These are phyloP conservation scores for Spilarctia lutea DNA, from an alignment of 2,888 invertebrate species.

Conservation along the genomic window DNA sequence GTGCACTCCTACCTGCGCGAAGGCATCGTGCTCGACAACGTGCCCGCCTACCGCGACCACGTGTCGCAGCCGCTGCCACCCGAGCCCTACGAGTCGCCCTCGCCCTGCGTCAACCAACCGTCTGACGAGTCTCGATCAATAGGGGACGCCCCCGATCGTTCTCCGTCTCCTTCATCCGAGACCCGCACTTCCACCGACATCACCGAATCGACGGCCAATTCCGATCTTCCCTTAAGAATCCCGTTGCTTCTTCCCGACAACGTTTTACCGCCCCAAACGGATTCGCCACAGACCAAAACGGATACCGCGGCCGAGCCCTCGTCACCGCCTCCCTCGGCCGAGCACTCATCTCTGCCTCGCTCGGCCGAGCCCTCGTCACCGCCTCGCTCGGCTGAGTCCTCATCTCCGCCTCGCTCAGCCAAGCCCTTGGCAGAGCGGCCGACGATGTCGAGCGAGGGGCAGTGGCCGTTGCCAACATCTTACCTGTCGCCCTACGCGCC, in stretches of 20 bases:
- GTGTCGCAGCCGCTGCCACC: constrained; percentile 65
- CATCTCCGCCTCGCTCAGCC: background rate
- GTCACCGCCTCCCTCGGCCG: background rate
- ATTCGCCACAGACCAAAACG: background rate
- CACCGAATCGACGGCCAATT: background rate
- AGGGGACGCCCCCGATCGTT: background rate
- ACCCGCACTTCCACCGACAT: background rate
- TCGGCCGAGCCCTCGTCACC: background rate
- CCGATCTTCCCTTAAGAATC: constrained; percentile 6
- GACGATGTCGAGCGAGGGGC: background rate
- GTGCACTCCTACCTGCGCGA: constrained; percentile 73
- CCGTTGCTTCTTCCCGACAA: constrained; percentile 12
- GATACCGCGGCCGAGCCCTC: background rate
- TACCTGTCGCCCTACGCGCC: constrained; percentile 9
- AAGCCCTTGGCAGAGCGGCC: background rate
- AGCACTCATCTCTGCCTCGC: too few relatives aligned
- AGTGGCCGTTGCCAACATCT: background rate
- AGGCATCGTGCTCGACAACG: constrained; percentile 78
- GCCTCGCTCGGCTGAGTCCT: background rate
- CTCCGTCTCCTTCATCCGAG: background rate
- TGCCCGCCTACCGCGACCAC: constrained; percentile 74
- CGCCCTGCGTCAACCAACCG: constrained; percentile 17
- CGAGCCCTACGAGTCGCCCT: background rate
- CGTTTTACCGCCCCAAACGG: background rate
- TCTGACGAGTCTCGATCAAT: constrained; percentile 23